Evolutionary conservation across 2,113 vertebrate genomes (phyloP).

Genomic region (Daphoenositta chrysoptera): DNA sequence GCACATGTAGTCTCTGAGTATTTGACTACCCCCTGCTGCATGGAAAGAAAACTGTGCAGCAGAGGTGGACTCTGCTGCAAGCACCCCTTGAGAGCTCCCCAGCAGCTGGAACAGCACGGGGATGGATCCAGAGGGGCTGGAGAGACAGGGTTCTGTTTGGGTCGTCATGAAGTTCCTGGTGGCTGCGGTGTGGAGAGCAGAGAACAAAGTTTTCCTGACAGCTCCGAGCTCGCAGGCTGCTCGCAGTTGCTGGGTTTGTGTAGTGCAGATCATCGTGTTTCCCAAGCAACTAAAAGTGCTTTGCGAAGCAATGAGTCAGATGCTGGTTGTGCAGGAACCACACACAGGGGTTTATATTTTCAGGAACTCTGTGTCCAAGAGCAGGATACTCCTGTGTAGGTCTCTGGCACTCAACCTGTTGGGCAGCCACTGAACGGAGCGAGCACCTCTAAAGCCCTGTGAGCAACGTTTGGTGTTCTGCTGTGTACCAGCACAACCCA

Average conservation of each 20-base stretch:
- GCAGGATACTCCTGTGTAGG: background rate
- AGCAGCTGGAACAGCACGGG: background rate
- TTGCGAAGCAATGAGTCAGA: conserved; percentile 58
- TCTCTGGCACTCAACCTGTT: background rate
- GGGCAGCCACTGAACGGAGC: background rate
- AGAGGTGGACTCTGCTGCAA: background rate
- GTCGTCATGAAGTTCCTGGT: background rate
- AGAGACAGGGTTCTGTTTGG: background rate
- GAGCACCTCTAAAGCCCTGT: background rate
- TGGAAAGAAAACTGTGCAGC: conserved; percentile 25
- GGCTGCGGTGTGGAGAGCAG: background rate
- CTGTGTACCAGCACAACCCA: conserved; percentile 20
- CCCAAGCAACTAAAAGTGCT: conserved; percentile 57
- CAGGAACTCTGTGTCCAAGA: conserved; percentile 22
- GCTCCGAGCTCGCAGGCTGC: background rate
- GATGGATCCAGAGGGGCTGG: background rate
- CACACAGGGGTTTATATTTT: conserved; percentile 38
- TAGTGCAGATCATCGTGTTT: background rate
- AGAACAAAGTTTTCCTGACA: background rate
- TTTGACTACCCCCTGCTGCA: conserved; percentile 61
- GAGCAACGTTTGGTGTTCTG: background rate
- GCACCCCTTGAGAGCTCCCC: background rate
- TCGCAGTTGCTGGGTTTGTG: background rate
- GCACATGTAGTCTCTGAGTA: conserved; percentile 24
- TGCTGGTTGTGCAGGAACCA: conserved; percentile 37